A percentile compares a stretch with the other conserved stretches of the same genome.
Conservation (phyloP, 2,888 invertebrate species). For the Chloroclystis v-ata region DNA sequence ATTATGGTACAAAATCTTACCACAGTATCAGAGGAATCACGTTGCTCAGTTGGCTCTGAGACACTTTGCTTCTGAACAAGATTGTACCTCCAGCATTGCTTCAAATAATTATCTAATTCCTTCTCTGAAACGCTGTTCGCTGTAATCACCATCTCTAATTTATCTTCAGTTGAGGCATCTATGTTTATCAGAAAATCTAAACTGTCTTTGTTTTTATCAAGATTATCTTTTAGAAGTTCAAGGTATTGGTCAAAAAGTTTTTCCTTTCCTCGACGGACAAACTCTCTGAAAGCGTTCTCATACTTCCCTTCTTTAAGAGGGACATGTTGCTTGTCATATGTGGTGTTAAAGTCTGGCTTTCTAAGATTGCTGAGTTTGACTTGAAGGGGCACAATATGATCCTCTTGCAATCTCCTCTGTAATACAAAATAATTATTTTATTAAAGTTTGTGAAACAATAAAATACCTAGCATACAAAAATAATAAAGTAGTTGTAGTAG, state of each 20-base stretch:
- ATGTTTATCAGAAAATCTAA: conserved; percentile 55
- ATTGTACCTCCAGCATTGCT: conserved; percentile 66
- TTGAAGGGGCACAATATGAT: conserved; percentile 51
- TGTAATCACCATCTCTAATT: conserved; percentile 57
- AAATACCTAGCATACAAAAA: too few relatives aligned
- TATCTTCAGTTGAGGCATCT: conserved; percentile 63
- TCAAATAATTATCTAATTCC: conserved; percentile 62
- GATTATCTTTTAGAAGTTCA: conserved; percentile 35
- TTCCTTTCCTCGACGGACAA: conserved; percentile 62
- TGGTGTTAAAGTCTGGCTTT: conserved; percentile 56
- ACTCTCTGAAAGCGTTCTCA: conserved; percentile 62
- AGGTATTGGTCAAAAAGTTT: conserved; percentile 57
- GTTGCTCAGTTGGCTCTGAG: conserved; percentile 20
- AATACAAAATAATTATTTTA: conserved; percentile 13
- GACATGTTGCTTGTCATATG: conserved; percentile 53
- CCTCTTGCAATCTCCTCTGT: conserved; percentile 60
- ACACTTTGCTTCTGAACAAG: conserved; percentile 47
- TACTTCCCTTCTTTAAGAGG: conserved; percentile 53
- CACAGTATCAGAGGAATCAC: conserved; percentile 38
- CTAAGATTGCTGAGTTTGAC: conserved; percentile 47
- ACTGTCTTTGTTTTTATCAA: conserved; percentile 38
- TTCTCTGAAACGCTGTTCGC: conserved; percentile 52
- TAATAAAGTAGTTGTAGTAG: too few relatives aligned
- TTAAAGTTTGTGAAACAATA: not conserved
- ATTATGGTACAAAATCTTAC: conserved; percentile 44